A percentile compares a stretch with the other conserved stretches of the same genome.
Evolutionary conservation across 2,113 vertebrate species (phyloP).

Genomic region (Ceyx melanurus): DNA sequence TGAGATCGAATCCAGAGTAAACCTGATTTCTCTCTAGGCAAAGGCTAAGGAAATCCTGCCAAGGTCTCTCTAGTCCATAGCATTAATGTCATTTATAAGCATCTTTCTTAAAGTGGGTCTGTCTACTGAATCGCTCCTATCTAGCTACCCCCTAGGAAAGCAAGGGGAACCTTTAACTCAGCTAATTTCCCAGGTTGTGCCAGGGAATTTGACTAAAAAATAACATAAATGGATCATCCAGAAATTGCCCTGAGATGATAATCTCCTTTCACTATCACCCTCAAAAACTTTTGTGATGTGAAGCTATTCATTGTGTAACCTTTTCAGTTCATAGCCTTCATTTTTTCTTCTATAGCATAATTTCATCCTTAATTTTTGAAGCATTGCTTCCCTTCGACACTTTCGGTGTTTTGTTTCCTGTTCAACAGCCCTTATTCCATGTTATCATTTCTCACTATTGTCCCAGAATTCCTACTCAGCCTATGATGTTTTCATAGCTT

Average conservation of each 20-base stretch:
- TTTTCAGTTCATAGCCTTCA: not conserved
- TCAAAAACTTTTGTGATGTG: not conserved
- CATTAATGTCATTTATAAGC: constrained; percentile 30
- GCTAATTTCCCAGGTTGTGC: not conserved
- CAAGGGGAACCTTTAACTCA: not conserved
- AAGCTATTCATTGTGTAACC: not conserved
- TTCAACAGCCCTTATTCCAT: not conserved
- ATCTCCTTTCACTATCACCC: not conserved
- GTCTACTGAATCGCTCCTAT: not conserved
- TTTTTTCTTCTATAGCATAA: not conserved
- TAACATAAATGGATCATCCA: not conserved
- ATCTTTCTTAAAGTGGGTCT: not conserved
- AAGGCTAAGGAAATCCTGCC: constrained; percentile 38
- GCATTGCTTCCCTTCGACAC: not conserved
- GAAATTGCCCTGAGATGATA: not conserved
- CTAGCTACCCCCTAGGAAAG: not conserved
- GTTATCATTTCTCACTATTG: not conserved
- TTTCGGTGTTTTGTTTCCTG: not conserved
- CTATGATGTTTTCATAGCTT: not conserved
- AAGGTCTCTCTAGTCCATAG: not conserved
- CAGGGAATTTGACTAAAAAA: not conserved
- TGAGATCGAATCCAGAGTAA: constrained; percentile 52
- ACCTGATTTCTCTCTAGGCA: constrained; percentile 48
- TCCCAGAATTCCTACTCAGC: not conserved
- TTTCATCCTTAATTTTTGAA: not conserved